Base-by-base conservation (phyloP, 2,888 invertebrate genomes). In the Flexamia atlantica region DNA sequence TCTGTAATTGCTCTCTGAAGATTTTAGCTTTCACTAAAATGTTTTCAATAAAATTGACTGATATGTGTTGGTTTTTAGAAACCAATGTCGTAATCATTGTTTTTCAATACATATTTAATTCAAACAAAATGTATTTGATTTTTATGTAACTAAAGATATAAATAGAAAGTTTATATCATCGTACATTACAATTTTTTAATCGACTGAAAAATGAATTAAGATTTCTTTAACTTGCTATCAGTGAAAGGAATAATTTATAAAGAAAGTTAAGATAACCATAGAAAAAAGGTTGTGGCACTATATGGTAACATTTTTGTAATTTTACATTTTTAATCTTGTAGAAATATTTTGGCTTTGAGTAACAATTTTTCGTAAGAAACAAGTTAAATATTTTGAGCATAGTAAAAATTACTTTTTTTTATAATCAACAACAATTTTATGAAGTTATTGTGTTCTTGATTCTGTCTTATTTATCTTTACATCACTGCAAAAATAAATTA, bases 1-100 rank as follows among this genome's bases (percentile, higher is more conserved):
- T 30, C 64, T 17, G 28, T 64, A 64, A 64, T 64, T 64, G 28
- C 64, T 64, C 64, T 25, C 12, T 64, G 30, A 28, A 64, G 20
- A 64, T 30, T 25, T 53, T 17, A 12, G 1, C 64, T 64, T 64
- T 64, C 12, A 64, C 64, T 57, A 57, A 57, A 46, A 46, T 46
- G 2, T 20, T 23, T 23, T 57, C 12, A 57, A 64, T 30, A 20
- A 64, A 64, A 50, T 7, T 53, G 28, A 64, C 64, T 64, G 64
- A 64, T 64, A 64, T 64, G 64, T 57, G 23, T 57, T 20, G 2
- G 12, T 12, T 46, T 46, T 36, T 9, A 36, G 4, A 9, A 9
- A 36, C n/a, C n/a, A n/a, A n/a, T n/a, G n/a, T n/a, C n/a, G n/a
- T 36, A 36, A 36, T 36, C 36, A 4, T 36, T 7, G 36, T 36